Conservation (phyloP, 2,888 invertebrate species). For the Metalampra italica region DNA sequence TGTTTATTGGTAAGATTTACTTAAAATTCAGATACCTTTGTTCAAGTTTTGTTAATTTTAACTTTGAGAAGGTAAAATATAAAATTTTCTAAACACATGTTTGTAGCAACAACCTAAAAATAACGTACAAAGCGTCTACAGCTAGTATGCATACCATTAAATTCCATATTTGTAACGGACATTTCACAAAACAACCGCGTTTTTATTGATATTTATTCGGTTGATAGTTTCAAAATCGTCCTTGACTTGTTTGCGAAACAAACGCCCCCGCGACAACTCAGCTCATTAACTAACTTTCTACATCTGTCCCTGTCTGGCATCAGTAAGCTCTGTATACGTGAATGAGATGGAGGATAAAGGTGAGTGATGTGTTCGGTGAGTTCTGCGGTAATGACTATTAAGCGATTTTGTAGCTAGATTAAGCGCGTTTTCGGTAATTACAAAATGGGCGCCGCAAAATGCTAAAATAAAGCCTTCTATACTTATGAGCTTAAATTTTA, state of each 20-base stretch:
- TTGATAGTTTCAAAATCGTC: slow-evolving; percentile 56
- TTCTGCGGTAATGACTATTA: slow-evolving; percentile 1
- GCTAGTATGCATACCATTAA: slow-evolving; percentile 28
- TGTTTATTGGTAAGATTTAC: too few relatives aligned
- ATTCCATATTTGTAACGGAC: slow-evolving; percentile 41
- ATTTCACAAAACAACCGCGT: slow-evolving; percentile 42
- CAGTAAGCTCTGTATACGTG: slow-evolving; percentile 30
- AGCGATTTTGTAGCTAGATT: background rate
- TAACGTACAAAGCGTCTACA: slow-evolving; percentile 32
- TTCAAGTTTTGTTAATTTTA: too few relatives aligned
- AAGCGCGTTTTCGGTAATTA: background rate
- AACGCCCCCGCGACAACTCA: slow-evolving; percentile 41
- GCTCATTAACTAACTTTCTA: slow-evolving; percentile 35
- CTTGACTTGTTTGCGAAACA: slow-evolving; percentile 65
- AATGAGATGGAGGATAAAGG: slow-evolving; percentile 41
- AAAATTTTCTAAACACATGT: too few relatives aligned
- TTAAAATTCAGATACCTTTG: too few relatives aligned
- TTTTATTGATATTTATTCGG: slow-evolving; percentile 40
- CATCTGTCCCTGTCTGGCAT: slow-evolving; percentile 36
- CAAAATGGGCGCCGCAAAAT: background rate
- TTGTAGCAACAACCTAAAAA: slow-evolving; percentile 27
- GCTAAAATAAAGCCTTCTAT: too few relatives aligned
- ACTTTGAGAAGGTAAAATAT: too few relatives aligned
- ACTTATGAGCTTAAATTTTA: too few relatives aligned
- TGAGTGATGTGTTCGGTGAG: slow-evolving; percentile 45